phyloP scores from a whole-genome alignment of 2,888 invertebrate genomes.

The Cryptocheilus praepositus region DNA sequence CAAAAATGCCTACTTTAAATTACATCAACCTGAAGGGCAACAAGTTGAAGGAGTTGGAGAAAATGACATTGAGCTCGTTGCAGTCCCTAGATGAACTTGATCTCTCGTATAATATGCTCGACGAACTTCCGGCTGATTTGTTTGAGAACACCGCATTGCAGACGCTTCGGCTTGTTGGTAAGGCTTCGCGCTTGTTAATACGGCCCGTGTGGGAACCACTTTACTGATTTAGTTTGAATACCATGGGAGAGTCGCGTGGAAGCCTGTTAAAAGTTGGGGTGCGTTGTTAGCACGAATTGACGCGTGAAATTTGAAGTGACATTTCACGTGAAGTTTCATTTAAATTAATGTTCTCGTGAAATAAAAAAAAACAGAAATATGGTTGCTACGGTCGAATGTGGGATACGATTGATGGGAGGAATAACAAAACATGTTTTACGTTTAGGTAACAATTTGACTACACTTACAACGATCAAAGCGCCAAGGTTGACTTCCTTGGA shows the following conservation, averaged over 20 bases:
- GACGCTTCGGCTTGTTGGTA: constrained; percentile 76
- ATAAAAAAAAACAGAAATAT: too few relatives aligned
- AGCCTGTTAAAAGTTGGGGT: too few relatives aligned
- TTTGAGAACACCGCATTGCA: constrained; percentile 82
- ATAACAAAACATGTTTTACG: constrained; percentile 12
- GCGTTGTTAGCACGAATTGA: background rate
- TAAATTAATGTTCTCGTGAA: background rate
- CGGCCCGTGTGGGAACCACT: background rate
- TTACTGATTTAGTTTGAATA: background rate
- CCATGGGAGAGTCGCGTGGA: too few relatives aligned
- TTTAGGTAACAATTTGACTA: constrained; percentile 80
- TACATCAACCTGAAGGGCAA: constrained; percentile 84
- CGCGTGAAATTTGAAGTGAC: too few relatives aligned
- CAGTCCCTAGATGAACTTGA: constrained; percentile 83
- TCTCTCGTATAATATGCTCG: constrained; percentile 83
- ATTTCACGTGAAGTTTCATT: too few relatives aligned
- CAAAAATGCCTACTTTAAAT: constrained; percentile 80
- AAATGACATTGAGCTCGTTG: constrained; percentile 79
- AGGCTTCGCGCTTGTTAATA: constrained; percentile 11
- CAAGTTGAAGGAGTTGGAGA: constrained; percentile 79
- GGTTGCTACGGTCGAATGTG: too few relatives aligned
- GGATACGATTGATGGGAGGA: background rate
- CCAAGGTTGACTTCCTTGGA: constrained; percentile 82
- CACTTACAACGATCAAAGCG: constrained; percentile 80
- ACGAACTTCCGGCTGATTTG: constrained; percentile 79